A percentile compares a stretch with the other conserved stretches of the same genome.
Evolutionary conservation across 1,140 invertebrate species (phyloP).

Genomic region (Papilio polyxenes): DNA sequence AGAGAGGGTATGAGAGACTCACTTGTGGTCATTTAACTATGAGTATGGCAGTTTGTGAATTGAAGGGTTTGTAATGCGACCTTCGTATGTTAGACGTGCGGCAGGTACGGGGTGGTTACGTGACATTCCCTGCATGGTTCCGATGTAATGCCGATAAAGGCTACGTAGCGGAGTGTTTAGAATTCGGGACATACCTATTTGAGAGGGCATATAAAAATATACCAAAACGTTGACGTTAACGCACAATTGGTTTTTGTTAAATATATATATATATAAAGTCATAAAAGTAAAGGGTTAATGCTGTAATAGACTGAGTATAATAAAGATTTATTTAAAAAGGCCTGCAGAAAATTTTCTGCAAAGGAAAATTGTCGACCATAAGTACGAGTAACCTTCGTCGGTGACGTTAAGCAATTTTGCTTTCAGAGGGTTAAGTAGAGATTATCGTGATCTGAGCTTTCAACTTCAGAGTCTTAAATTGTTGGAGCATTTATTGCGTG

Average conservation of each 20-base stretch:
- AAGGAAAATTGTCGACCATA: conserved; percentile 17
- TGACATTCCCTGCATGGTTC: conserved; percentile 11
- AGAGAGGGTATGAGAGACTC: neutral
- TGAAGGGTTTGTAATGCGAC: neutral
- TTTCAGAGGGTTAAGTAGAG: conserved; percentile 12
- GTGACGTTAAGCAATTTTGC: conserved; percentile 11
- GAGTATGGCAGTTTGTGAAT: neutral
- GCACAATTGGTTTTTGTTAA: neutral
- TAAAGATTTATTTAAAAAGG: conserved; percentile 23
- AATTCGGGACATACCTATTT: conserved; percentile 7
- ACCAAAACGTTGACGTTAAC: neutral
- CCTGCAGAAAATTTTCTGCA: conserved; percentile 9
- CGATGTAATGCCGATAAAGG: conserved; percentile 14
- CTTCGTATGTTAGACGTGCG: neutral
- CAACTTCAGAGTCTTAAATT: neutral
- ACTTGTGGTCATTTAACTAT: neutral
- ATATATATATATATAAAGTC: no score
- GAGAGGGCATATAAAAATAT: neutral
- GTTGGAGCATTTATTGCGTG: neutral
- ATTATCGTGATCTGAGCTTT: conserved; percentile 11
- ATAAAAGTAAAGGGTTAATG: conserved; percentile 15
- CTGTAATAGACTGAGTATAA: conserved; percentile 9
- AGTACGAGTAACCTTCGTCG: conserved; percentile 7
- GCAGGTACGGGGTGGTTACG: neutral
- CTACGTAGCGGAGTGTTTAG: neutral